phyloP scores from a whole-genome alignment of 2,888 invertebrate species.

The Microchrysa polita region DNA sequence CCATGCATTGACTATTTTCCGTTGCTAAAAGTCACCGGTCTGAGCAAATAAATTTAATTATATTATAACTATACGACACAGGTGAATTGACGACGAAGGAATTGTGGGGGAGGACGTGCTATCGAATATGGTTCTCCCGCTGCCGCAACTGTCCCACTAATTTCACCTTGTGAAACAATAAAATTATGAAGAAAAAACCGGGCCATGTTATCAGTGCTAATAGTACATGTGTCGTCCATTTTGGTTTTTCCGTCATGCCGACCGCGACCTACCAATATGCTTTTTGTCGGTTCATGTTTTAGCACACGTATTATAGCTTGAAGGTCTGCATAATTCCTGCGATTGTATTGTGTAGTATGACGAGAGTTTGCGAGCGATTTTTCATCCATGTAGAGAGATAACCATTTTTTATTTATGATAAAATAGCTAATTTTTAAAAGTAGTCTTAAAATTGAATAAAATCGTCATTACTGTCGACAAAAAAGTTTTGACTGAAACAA shows the following conservation, averaged over 20 bases:
- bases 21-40: conserved; percentile 21
- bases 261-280: neutral
- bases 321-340: neutral
- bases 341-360: no score
- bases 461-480: no score
- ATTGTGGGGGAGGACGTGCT: neutral
- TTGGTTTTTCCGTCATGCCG: conserved; percentile 27
- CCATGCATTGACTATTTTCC: neutral
- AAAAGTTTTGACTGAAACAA: no score
- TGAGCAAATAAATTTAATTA: conserved; percentile 35
- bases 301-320: neutral
- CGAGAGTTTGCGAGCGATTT: neutral
- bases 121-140: neutral
- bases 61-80: neutral
- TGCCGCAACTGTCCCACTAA: neutral
- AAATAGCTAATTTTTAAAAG: no score
- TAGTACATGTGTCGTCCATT: conserved; percentile 45
- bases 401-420: neutral
- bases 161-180: conserved; percentile 39
- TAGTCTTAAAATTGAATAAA: no score
- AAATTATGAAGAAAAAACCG: conserved; percentile 23
- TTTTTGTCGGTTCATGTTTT: neutral
- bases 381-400: neutral
- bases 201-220: conserved; percentile 43
- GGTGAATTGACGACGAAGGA: neutral